Base-by-base conservation (phyloP, 1,140 invertebrate genomes). In the Pygmarrhopalites habei region DNA sequence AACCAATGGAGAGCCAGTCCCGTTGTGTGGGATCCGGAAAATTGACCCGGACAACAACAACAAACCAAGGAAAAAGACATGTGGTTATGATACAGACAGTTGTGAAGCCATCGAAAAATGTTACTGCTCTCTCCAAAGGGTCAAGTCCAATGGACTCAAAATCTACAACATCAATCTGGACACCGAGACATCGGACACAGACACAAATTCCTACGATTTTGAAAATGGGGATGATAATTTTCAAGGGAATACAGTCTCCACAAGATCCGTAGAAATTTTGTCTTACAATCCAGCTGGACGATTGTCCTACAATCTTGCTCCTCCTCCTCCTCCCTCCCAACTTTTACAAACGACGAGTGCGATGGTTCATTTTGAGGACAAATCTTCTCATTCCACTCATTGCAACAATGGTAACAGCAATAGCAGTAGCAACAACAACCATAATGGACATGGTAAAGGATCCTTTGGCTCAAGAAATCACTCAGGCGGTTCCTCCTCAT, bases 81-180 rank as follows among this genome's bases (percentile, higher is more conserved):
- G 87, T 71, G 81, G 82, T 2, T 92, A 88, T 73, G 89, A 91
- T 72, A 88, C 88, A 0, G 89, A 92, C 71, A 89, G 86, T 68
- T 92, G 89, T 73, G 82, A 86, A 0, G 89, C 90, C 60, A 89
- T 86, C 73, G 90, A 90, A 72, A 91, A 91, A 73, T 93, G 90
- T 73, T 93, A 93, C 72, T 93, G 90, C 74, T 75, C 75, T 14
- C 64, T 76, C 19, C 70, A 75, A 61, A 58, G 72, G 3, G 67
- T 75, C 43, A 73, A 73, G 58, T 68, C 74, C 28, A 73, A 74
- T 56, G 74, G 74, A 14, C 65, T 75, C 12, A 73, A 73, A 62
- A 72, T 75, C 43, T 75, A 75, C 62, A 72, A 73, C 30, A 75
- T 75, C 41, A 72, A 75, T 60, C 67, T 75, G 43, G 74, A 75